Evolutionary conservation across 2,888 invertebrate genomes (phyloP).

Genomic region (Oscheius sp.): DNA sequence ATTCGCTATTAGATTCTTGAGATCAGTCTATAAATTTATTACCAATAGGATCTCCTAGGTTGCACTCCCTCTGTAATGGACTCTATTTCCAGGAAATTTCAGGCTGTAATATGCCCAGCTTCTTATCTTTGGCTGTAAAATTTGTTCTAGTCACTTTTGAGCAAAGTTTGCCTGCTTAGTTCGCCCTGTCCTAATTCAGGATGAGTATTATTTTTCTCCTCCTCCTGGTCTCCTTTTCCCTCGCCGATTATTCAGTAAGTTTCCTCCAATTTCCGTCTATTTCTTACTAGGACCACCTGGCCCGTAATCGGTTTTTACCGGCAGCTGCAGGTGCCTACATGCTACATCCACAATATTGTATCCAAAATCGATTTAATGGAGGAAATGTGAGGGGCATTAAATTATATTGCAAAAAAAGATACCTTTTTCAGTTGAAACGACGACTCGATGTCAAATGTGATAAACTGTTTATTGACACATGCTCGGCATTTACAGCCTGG

Average conservation of each 20-base stretch:
- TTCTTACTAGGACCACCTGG: slow-evolving; percentile 10
- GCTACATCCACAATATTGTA: slow-evolving; percentile 25
- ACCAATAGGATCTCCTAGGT: too few species aligned
- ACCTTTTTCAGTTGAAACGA: slow-evolving; percentile 30
- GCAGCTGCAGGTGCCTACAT: slow-evolving; percentile 35
- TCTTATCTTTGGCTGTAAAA: too few species aligned
- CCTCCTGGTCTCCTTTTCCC: neutral
- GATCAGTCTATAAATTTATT: too few species aligned
- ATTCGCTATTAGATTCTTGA: too few species aligned
- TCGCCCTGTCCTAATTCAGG: neutral
- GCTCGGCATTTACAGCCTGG: slow-evolving; percentile 54
- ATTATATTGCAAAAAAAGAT: neutral
- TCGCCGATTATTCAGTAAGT: slow-evolving; percentile 23
- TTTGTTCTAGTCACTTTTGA: too few species aligned
- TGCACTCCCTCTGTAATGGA: too few species aligned
- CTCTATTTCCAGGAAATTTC: too few species aligned
- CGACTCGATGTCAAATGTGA: slow-evolving; percentile 29
- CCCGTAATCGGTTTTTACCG: slow-evolving; percentile 28
- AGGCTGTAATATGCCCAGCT: too few species aligned
- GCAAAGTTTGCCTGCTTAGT: neutral
- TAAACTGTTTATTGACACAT: slow-evolving; percentile 32
- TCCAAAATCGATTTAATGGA: slow-evolving; percentile 25
- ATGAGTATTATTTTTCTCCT: neutral
- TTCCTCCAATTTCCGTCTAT: neutral
- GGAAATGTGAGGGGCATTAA: neutral